phyloP scores from a whole-genome alignment of 2,797 vertebrate genomes.

The Phrynocephalus guinanensis region DNA sequence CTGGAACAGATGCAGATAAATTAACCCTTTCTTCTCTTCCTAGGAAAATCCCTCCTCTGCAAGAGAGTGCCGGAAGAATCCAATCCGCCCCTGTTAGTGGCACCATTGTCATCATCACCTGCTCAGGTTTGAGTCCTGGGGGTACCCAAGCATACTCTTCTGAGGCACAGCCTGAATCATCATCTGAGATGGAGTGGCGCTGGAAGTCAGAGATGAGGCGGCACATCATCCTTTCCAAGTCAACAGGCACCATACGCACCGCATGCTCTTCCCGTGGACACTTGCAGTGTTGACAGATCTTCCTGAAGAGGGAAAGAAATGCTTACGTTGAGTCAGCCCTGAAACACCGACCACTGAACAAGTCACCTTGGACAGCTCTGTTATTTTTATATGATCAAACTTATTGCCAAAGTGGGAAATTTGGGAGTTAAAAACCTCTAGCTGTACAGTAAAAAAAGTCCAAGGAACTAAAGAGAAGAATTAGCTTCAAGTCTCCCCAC shows the following conservation, averaged over 20 bases:
- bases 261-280: slow-evolving; percentile 91
- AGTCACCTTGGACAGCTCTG: not conserved
- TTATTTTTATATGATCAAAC: not conserved
- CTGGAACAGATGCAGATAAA: not conserved
- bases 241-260: slow-evolving; percentile 82
- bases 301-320: slow-evolving; percentile 75
- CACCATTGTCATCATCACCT: slow-evolving; percentile 78
- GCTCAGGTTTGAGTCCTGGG: slow-evolving; percentile 90
- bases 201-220: slow-evolving; percentile 91
- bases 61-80: not conserved
- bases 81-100: not conserved
- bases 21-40: not conserved
- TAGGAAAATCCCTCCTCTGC: not conserved
- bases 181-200: slow-evolving; percentile 89
- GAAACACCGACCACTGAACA: not conserved
- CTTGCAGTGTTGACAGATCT: slow-evolving; percentile 94
- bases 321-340: not conserved
- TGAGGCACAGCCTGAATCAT: slow-evolving; percentile 90
- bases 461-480: too few species aligned
- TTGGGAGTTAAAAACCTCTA: too few species aligned
- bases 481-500: too few species aligned
- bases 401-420: too few species aligned
- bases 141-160: slow-evolving; percentile 94
- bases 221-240: slow-evolving; percentile 91
- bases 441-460: too few species aligned